Evolutionary conservation across 2,888 invertebrate genomes (phyloP), one percentile per base, ranked within the genome.

Genomic region (Ephialtes manifestator): DNA sequence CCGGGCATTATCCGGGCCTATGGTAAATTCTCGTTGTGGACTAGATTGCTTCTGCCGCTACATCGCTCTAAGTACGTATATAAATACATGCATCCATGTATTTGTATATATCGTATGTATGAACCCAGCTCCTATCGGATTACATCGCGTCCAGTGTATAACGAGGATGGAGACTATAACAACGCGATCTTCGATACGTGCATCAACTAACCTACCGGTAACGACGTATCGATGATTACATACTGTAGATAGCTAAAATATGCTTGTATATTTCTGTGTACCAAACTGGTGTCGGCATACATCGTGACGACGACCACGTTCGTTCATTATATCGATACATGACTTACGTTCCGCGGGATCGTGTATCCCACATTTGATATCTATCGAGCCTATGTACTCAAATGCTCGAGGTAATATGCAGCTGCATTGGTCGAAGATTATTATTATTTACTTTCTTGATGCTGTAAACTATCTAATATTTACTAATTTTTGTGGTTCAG

Each of bases 281-380:
- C 24, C 7, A 11, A 10, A 2, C 35, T 5, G 68, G 28, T 68
- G 48, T 68, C 68, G 48, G 46, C 28, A 28, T 48, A 43, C 68
- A 68, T 68, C 46, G 68, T 28, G 24, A n/a, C 68, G 68, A 68
- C 48, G 48, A 46, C 24, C 48, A 8, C 68, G 63, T 65, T 76
- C 39, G 65, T 76, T 67, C 55, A 55, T 77, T 72, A 43, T 53
- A 53, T 18, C 53, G 53, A 46, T 70, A 31, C 43, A 58, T 48
- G 77, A 55, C 55, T 35, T 67, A 70, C 55, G 31, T 70, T 48
- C 53, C 48, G n/a, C 58, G 31, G 60, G 58, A 78, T 78, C 68
- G 60, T 60, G 68, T 78, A 31, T 78, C 78, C 60, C 58, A 70
- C 43, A 70, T 55, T 70, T 31, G 46, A 58, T 78, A 48, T 68